phyloP scores from a whole-genome alignment of 2,113 vertebrate genomes.

The Anser brachyrhynchus region DNA sequence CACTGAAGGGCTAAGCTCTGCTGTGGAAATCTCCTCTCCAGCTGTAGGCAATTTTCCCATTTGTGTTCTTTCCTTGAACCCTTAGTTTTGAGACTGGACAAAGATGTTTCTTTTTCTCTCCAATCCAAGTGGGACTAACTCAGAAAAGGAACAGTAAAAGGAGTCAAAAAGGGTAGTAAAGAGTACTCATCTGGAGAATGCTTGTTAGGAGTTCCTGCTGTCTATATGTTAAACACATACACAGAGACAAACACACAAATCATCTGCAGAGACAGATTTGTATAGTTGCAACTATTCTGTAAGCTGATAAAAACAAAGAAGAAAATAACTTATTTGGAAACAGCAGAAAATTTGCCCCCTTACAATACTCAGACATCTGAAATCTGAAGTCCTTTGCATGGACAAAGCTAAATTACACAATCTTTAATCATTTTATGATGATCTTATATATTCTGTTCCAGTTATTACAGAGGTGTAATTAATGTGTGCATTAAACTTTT shows the following conservation, averaged over 20 bases:
- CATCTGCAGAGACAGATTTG: neutral
- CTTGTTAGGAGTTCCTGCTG: neutral
- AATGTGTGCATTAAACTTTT: neutral
- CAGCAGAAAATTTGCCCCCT: neutral
- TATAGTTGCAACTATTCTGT: neutral
- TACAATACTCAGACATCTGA: neutral
- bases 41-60: neutral
- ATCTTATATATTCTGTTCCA: neutral
- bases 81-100: neutral
- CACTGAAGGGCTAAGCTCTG: neutral
- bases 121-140: neutral
- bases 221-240: fast-evolving
- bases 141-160: neutral
- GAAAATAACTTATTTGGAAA: neutral
- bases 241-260: neutral
- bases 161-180: neutral
- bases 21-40: neutral
- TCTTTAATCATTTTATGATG: neutral
- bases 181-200: neutral
- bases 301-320: neutral
- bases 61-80: neutral
- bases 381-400: neutral
- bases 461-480: neutral
- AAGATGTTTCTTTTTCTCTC: neutral
- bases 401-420: neutral